These are phyloP conservation scores for Acanthurus leucopareius DNA, from an alignment of 2,797 vertebrate genomes.

Conservation along the genomic window DNA sequence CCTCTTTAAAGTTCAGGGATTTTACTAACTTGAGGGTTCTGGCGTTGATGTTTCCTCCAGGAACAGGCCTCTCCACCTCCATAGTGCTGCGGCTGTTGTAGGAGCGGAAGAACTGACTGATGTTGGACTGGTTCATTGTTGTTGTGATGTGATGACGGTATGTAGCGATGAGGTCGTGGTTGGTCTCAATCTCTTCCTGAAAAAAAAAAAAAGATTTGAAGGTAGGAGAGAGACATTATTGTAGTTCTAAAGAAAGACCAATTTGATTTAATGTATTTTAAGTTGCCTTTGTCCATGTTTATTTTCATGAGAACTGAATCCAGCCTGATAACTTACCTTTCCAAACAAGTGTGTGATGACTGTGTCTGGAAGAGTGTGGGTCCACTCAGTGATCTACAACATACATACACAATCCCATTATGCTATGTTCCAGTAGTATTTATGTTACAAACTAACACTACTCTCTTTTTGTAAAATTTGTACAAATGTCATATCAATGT, in stretches of 20 bases:
- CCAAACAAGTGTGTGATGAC: slow-evolving; percentile 94
- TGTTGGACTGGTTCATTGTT: slow-evolving; percentile 92
- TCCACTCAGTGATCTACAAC: slow-evolving; percentile 91
- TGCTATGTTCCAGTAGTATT: background rate
- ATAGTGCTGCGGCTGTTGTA: slow-evolving; percentile 92
- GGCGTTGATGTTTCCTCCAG: slow-evolving; percentile 82
- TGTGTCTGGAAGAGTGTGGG: slow-evolving; percentile 91
- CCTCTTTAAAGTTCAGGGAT: background rate
- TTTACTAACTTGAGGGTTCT: slow-evolving; percentile 91
- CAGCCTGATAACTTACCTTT: slow-evolving; percentile 84
- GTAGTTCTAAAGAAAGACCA: background rate
- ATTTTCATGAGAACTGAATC: background rate
- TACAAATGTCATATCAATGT: background rate
- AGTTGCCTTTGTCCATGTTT: background rate
- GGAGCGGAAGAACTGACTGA: slow-evolving; percentile 92
- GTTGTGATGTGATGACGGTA: slow-evolving; percentile 93
- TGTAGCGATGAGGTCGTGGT: slow-evolving; percentile 91
- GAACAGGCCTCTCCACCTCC: slow-evolving; percentile 91
- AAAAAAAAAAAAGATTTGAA: slow-evolving; percentile 23
- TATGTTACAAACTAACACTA: background rate
- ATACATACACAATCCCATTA: slow-evolving; percentile 16
- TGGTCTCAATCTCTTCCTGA: slow-evolving; percentile 94
- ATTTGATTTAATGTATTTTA: background rate
- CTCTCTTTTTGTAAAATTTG: background rate
- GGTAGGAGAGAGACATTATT: background rate